Evolutionary conservation across 2,113 vertebrate genomes (phyloP).

Genomic region (Catagonus wagneri): DNA sequence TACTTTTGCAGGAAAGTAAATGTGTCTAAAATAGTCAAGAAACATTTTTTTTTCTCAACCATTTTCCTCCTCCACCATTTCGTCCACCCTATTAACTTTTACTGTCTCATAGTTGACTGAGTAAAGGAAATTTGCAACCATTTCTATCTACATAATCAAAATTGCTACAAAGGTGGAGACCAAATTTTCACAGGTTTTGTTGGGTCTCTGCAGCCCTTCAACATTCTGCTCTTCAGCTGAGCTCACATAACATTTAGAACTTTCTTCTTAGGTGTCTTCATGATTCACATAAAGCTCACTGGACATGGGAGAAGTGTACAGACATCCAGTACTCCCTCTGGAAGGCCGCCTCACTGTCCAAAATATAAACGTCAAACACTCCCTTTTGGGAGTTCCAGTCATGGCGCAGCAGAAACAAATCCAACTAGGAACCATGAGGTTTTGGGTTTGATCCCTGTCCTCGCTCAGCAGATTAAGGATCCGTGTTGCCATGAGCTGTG

Average conservation of each 20-base stretch:
- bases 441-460: no score
- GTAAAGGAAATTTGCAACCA: background rate
- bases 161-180: background rate
- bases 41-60: background rate
- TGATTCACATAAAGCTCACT: background rate
- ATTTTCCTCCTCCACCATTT: background rate
- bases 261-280: constrained; percentile 12
- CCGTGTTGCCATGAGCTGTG: no score
- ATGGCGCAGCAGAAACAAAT: no score
- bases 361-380: background rate
- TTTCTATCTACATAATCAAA: constrained; percentile 40
- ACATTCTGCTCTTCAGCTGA: background rate
- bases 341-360: background rate
- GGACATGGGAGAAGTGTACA: background rate
- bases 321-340: background rate
- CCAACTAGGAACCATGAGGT: no score
- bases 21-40: constrained; percentile 26
- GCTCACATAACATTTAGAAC: background rate
- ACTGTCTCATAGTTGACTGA: background rate
- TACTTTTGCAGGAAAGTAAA: background rate
- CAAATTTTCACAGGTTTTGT: background rate
- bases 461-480: no score
- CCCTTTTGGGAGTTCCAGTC: no score
- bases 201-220: background rate
- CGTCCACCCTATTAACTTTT: background rate